A percentile compares a stretch with the other conserved stretches of the same genome.
phyloP scores from a whole-genome alignment of 2,113 vertebrate species.

The Ochotona princeps region DNA sequence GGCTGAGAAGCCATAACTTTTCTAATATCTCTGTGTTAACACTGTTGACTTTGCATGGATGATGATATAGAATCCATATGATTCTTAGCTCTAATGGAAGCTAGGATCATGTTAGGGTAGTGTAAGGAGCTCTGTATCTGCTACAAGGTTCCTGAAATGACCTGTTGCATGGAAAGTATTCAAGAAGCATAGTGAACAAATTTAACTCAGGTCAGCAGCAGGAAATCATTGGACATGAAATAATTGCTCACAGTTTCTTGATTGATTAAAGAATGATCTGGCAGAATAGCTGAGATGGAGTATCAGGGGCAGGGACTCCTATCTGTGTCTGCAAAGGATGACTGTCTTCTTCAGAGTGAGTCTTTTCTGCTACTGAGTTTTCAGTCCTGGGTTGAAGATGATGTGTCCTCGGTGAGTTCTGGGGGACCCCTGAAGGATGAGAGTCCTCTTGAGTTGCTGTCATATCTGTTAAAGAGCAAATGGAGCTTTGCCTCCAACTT shows the following conservation, averaged over 20 bases:
- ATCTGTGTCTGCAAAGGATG: no score
- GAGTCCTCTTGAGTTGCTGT: background rate
- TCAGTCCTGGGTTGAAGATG: background rate
- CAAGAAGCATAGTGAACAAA: background rate
- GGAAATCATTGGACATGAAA: background rate
- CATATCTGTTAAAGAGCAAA: background rate
- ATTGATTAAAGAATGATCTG: background rate
- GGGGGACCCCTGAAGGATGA: background rate
- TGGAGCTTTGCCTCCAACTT: background rate
- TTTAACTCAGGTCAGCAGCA: background rate
- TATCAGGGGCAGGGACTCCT: background rate
- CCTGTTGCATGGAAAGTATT: background rate
- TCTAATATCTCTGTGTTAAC: background rate
- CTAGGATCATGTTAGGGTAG: background rate
- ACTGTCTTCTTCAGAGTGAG: background rate
- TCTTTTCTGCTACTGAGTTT: background rate
- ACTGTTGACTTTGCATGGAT: background rate
- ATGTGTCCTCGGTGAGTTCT: background rate
- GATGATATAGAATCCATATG: accelerated
- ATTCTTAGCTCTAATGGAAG: background rate
- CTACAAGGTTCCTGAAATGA: background rate
- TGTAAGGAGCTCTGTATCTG: background rate
- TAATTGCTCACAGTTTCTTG: background rate
- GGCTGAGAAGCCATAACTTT: background rate
- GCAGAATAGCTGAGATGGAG: background rate